Conservation (phyloP, 2,888 invertebrate genomes). For the Priocnemis perturbator region DNA sequence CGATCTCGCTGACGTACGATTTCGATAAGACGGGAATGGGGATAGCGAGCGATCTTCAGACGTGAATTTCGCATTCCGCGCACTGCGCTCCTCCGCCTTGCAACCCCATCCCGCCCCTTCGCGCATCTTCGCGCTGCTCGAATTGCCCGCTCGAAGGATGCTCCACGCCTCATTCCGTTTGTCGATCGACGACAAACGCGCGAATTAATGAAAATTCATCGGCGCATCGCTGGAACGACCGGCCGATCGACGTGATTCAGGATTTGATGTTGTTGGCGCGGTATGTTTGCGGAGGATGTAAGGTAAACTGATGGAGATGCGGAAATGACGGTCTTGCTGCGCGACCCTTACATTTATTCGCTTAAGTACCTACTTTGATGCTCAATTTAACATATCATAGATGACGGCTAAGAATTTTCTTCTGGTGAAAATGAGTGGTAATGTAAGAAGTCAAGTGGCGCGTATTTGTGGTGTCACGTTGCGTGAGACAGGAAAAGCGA, state of each 20-base stretch:
- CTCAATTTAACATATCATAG: too few relatives aligned
- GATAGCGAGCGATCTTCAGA: slow-evolving; percentile 7
- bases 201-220: slow-evolving; percentile 57
- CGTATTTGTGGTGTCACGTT: too few relatives aligned
- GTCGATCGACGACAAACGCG: slow-evolving; percentile 39
- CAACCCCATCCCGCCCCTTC: neutral
- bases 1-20: slow-evolving; percentile 31
- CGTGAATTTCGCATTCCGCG: slow-evolving; percentile 45
- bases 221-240: slow-evolving; percentile 46
- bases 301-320: too few relatives aligned
- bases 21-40: slow-evolving; percentile 6
- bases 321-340: too few relatives aligned
- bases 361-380: too few relatives aligned
- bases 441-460: too few relatives aligned
- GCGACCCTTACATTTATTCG: too few relatives aligned
- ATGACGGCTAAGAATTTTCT: too few relatives aligned
- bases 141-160: neutral
- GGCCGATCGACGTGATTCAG: slow-evolving; percentile 16
- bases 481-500: too few relatives aligned
- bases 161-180: neutral
- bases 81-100: slow-evolving; percentile 18
- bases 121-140: neutral
- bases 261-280: too few relatives aligned
- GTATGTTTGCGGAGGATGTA: too few relatives aligned
- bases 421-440: too few relatives aligned